Evolutionary conservation across 2,797 vertebrate genomes (phyloP).

Genomic region (Crocidura indochinensis): DNA sequence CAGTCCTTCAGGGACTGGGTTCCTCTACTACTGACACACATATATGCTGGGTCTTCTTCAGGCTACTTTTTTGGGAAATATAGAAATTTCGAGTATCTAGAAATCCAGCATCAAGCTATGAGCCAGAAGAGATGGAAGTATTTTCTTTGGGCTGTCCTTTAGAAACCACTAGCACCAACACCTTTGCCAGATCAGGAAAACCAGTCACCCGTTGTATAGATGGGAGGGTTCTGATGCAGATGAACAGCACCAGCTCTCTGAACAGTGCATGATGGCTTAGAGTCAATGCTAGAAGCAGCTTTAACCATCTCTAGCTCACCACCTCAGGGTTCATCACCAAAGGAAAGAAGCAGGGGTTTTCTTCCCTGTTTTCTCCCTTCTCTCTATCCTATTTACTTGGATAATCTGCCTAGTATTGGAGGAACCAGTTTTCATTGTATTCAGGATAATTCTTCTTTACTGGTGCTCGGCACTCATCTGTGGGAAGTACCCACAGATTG

Average conservation of each 20-base stretch:
- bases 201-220: background rate
- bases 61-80: background rate
- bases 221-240: background rate
- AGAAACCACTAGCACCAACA: background rate
- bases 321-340: background rate
- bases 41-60: background rate
- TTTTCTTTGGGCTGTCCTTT: background rate
- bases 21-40: background rate
- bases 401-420: background rate
- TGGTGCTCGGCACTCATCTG: background rate
- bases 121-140: background rate
- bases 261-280: background rate
- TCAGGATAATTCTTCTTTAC: no score
- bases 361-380: constrained; percentile 2
- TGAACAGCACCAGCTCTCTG: background rate
- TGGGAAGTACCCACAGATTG: no score
- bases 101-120: background rate
- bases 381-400: background rate
- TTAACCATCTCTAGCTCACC: background rate
- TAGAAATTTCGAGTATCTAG: background rate
- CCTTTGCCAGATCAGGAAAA: background rate
- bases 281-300: background rate
- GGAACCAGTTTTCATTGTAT: no score
- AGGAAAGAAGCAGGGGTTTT: no score
- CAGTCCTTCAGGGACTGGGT: background rate